A percentile compares a stretch with the other conserved stretches of the same genome.
phyloP scores from a whole-genome alignment of 2,797 vertebrate species.

The Selene dorsalis region DNA sequence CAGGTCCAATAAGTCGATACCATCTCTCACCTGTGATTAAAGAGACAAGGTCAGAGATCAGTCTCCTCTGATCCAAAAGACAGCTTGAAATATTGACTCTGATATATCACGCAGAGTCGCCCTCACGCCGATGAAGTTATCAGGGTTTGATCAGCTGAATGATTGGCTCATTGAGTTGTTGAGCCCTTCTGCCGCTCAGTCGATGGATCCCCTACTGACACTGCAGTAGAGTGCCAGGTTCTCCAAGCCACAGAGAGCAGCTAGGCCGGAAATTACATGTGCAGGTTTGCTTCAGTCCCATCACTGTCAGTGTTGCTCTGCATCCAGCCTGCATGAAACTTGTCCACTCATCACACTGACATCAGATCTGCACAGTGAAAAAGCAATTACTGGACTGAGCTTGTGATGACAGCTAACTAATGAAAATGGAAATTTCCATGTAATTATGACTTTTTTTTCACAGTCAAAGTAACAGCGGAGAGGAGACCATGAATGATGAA shows the following conservation, averaged over 20 bases:
- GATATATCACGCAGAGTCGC: conserved; percentile 2
- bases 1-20: conserved; percentile 50
- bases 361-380: conserved; percentile 36
- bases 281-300: conserved; percentile 15
- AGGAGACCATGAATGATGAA: conserved; percentile 48
- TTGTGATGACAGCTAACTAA: conserved; percentile 68
- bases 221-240: neutral
- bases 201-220: neutral
- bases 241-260: neutral
- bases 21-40: conserved; percentile 54
- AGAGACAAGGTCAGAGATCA: conserved; percentile 25
- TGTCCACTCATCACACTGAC: conserved; percentile 41
- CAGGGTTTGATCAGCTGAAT: conserved; percentile 31
- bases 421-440: conserved; percentile 65
- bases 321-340: conserved; percentile 18
- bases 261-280: conserved; percentile 34
- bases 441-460: conserved; percentile 64
- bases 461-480: conserved; percentile 22
- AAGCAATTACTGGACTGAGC: conserved; percentile 59
- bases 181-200: conserved; percentile 6
- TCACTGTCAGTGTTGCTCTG: conserved; percentile 1
- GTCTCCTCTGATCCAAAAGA: conserved; percentile 35
- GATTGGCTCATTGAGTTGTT: conserved; percentile 20
- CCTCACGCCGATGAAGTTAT: conserved; percentile 21
- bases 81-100: conserved; percentile 16